Conservation (phyloP, 1,140 invertebrate genomes). For the Drosophila prosaltans region DNA sequence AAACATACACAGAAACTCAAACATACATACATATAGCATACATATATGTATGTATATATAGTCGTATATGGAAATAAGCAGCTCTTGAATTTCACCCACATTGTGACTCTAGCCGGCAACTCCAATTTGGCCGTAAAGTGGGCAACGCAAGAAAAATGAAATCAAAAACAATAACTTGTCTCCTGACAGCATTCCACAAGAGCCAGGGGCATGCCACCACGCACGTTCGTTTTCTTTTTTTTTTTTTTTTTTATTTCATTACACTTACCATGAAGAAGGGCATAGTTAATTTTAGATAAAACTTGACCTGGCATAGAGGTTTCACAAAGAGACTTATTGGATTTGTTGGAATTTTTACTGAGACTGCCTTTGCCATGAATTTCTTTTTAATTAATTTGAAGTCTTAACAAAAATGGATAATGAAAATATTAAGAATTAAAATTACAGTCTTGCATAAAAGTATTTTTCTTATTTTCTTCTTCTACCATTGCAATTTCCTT, state of each 20-base stretch:
- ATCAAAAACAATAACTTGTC: conserved; percentile 81
- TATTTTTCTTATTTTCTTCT: no score
- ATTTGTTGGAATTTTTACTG: no score
- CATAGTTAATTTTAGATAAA: background rate
- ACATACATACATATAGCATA: conserved; percentile 15
- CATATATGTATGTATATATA: conserved; percentile 3
- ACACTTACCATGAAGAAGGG: background rate
- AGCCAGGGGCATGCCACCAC: conserved; percentile 64
- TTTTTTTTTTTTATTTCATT: conserved; percentile 46
- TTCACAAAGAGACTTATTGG: no score
- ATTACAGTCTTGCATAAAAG: no score
- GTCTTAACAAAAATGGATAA: no score
- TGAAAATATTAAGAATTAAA: no score
- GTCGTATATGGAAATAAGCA: conserved; percentile 73
- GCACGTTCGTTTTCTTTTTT: conserved; percentile 56
- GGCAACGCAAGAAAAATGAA: conserved; percentile 75
- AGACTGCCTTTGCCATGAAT: no score
- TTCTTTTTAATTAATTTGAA: no score
- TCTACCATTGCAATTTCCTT: no score
- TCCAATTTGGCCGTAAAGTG: conserved; percentile 51
- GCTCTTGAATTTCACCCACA: conserved; percentile 39
- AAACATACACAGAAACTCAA: background rate
- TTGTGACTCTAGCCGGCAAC: conserved; percentile 10
- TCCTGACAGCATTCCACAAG: conserved; percentile 79
- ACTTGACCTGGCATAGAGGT: background rate